Evolutionary conservation across 1,140 invertebrate genomes (phyloP).

Genomic region (Drosophila tropicalis): DNA sequence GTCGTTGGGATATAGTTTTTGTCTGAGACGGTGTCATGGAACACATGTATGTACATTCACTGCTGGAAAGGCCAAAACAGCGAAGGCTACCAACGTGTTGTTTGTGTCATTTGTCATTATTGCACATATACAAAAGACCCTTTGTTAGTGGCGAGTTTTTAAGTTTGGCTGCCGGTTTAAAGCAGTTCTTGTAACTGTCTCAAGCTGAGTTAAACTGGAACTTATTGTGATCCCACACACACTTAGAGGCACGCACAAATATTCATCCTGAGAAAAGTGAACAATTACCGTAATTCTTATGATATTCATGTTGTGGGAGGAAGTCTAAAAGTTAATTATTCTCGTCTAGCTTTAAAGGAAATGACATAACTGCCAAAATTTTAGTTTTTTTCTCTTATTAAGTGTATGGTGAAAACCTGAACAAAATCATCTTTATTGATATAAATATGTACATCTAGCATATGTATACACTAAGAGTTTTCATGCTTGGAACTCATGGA

Average conservation of each 20-base stretch:
- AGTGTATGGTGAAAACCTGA: not conserved
- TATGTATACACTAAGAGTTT: not conserved
- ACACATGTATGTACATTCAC: too few relatives aligned
- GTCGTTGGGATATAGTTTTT: not conserved
- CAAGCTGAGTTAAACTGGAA: slow-evolving; percentile 31
- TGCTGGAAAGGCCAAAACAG: not conserved
- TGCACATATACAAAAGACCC: slow-evolving; percentile 26
- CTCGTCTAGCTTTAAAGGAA: slow-evolving; percentile 28
- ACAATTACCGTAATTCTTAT: slow-evolving; percentile 65
- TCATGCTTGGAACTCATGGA: not conserved
- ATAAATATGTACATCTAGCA: not conserved
- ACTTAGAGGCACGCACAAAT: slow-evolving; percentile 3
- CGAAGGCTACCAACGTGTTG: not conserved
- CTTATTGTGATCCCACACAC: slow-evolving; percentile 17
- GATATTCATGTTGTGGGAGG: slow-evolving; percentile 60
- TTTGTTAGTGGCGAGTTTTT: slow-evolving; percentile 15
- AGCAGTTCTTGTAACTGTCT: slow-evolving; percentile 38
- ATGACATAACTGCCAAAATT: slow-evolving; percentile 58
- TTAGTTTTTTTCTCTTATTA: not conserved
- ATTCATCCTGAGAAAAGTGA: slow-evolving; percentile 48
- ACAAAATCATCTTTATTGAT: not conserved
- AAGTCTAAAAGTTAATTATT: slow-evolving; percentile 53
- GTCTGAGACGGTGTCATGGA: slow-evolving; percentile 17
- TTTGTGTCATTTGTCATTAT: not conserved
- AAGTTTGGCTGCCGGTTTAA: slow-evolving; percentile 36